Evolutionary conservation across 1,140 invertebrate species (phyloP).

Genomic region (Drosophila mojavensis): DNA sequence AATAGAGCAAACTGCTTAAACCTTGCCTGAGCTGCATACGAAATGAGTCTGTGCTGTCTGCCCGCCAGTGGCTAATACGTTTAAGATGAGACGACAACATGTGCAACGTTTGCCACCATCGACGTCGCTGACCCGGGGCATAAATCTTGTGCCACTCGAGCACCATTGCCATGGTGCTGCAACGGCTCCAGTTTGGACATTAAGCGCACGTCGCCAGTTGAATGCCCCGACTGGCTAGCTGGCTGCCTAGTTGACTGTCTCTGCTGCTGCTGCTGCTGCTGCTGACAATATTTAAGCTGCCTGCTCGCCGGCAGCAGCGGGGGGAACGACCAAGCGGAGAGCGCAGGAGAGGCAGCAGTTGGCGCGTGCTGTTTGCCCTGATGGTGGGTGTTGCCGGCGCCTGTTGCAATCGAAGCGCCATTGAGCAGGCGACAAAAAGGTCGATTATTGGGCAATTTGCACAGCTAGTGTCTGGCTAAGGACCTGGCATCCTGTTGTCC

Average conservation of each 20-base stretch:
- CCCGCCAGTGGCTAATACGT: constrained; percentile 70
- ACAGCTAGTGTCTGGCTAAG: constrained; percentile 26
- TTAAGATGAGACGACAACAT: constrained; percentile 82
- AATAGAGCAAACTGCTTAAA: constrained; percentile 80
- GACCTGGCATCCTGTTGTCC: constrained; percentile 1
- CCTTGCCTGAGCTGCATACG: constrained; percentile 73
- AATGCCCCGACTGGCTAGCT: constrained; percentile 26
- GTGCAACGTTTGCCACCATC: constrained; percentile 72
- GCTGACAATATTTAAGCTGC: constrained; percentile 32
- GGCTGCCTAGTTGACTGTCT: constrained; percentile 35
- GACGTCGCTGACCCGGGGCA: constrained; percentile 65
- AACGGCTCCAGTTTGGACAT: constrained; percentile 49
- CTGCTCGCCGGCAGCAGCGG: constrained; percentile 4
- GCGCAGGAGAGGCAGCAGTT: background rate
- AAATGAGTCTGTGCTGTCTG: constrained; percentile 54
- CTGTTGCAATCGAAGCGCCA: constrained; percentile 64
- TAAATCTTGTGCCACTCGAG: constrained; percentile 76
- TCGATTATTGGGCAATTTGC: constrained; percentile 44
- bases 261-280: constrained; percentile 12
- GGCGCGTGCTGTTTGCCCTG: constrained; percentile 20
- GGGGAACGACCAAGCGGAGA: background rate
- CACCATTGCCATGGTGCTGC: constrained; percentile 35
- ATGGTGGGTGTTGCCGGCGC: constrained; percentile 18
- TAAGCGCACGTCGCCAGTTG: constrained; percentile 65
- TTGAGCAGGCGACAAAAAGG: constrained; percentile 69